Base-by-base conservation (phyloP, 2,113 vertebrate genomes). In the Ceyx melanurus region DNA sequence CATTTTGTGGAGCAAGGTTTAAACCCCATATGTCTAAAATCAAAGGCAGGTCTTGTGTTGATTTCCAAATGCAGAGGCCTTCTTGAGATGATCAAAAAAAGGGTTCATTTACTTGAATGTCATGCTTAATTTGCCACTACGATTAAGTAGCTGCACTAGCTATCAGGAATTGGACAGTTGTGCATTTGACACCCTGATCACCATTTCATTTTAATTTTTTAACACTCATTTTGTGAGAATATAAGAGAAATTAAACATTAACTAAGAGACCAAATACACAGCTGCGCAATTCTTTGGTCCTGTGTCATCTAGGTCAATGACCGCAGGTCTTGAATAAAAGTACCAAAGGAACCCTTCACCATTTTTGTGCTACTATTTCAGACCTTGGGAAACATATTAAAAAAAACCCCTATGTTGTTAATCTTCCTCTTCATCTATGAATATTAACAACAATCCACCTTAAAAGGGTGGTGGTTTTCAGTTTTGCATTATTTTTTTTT, bases 191-290 rank as follows among this genome's bases (percentile, higher is more conserved):
- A 58, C 70, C 62, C 73, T 92, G 92, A 94, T 79, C 33, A 25
- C 73, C 90, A 85, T 71, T 94, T 95, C 14, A 33, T 96, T 97
- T 96, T 97, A 11, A 95, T 96, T 95, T 96, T 96, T 93, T 92
- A 92, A 72, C 80, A 93, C 58, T 93, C 29, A 29, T 97, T 97
- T 97, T 87, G 62, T 75, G 76, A 92, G 43, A 87, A 79, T 48
- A 35, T 84, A 96, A 91, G 53, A 90, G 68, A 97, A 97, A 97
- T 96, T 93, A 95, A 96, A 82, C 65, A 83, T 42, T 87, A 96
- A 95, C 97, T 94, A 96, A 58, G 37, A 50, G 46, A 56, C 56
- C 58, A 95, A 96, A 93, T 79, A 72, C 18, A 82, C 60, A 86
- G 56, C 16, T 13, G 64, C 33, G 20, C 33, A 67, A 90, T 94